phyloP scores from a whole-genome alignment of 2,888 invertebrate species.

The Pristionchus arcanus region DNA sequence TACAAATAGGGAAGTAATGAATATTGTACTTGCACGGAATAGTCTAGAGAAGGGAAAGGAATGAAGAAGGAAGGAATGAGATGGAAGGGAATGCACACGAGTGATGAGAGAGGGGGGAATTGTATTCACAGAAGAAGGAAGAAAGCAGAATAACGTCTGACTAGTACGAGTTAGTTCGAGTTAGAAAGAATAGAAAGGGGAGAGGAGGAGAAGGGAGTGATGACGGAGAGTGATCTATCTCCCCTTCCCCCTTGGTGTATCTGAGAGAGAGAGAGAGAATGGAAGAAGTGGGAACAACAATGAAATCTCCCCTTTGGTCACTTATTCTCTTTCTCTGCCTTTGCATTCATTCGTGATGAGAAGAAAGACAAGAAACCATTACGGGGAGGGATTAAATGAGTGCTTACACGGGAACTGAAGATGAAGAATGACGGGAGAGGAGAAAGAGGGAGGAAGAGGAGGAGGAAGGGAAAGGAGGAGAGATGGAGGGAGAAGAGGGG shows the following conservation, averaged over 20 bases:
- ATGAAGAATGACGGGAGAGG: neutral
- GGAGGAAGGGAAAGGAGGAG: neutral
- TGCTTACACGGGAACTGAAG: neutral
- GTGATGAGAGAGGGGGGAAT: neutral
- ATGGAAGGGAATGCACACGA: neutral
- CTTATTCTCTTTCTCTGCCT: neutral
- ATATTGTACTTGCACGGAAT: neutral
- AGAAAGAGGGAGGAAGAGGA: neutral
- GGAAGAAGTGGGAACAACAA: slow-evolving; percentile 12
- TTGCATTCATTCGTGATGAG: slow-evolving; percentile 39
- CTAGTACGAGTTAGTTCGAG: slow-evolving; percentile 28
- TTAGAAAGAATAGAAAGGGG: neutral
- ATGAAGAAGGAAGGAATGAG: neutral
- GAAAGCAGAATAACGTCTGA: slow-evolving; percentile 22
- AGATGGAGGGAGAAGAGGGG: neutral
- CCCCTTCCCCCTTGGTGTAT: neutral
- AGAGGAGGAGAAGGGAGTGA: neutral
- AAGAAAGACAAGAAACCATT: neutral
- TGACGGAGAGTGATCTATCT: slow-evolving; percentile 1
- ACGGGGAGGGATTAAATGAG: slow-evolving; percentile 32
- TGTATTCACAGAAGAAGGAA: slow-evolving; percentile 7
- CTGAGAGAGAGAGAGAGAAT: neutral
- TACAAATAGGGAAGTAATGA: neutral
- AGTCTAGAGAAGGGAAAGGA: neutral
- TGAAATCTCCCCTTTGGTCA: slow-evolving; percentile 15